Percentiles rank a stretch among this genome's conserved stretches.
Conservation (phyloP, 2,888 invertebrate species). For the Orthosia incerta region DNA sequence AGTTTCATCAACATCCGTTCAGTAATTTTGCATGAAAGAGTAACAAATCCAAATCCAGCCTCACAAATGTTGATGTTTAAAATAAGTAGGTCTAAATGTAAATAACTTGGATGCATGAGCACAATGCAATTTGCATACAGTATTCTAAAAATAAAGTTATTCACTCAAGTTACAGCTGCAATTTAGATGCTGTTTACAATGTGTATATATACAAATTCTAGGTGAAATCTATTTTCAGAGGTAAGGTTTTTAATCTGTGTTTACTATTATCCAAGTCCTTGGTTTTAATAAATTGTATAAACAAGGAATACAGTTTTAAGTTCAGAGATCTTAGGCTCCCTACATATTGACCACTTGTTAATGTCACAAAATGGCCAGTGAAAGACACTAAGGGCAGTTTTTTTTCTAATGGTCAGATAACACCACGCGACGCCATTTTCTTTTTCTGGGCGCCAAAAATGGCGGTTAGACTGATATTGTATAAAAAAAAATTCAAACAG, state of each 20-base stretch:
- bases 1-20: no score
- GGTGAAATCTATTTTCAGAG: slow-evolving; percentile 29
- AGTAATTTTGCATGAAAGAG: no score
- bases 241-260: background rate
- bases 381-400: background rate
- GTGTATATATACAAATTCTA: slow-evolving; percentile 6
- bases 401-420: no score
- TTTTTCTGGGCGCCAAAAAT: no score
- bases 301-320: background rate
- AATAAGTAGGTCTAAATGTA: background rate
- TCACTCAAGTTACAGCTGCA: slow-evolving; percentile 8
- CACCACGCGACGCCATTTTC: no score
- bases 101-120: slow-evolving; percentile 13
- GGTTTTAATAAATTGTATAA: background rate
- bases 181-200: slow-evolving; percentile 28
- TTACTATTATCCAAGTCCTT: background rate
- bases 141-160: slow-evolving; percentile 34
- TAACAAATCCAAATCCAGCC: no score
- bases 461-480: no score
- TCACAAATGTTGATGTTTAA: no score
- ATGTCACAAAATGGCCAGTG: background rate
- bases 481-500: no score
- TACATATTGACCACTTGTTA: background rate
- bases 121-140: background rate
- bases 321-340: background rate